phyloP scores from a whole-genome alignment of 2,888 invertebrate genomes.

The Phymatocera aterrima region DNA sequence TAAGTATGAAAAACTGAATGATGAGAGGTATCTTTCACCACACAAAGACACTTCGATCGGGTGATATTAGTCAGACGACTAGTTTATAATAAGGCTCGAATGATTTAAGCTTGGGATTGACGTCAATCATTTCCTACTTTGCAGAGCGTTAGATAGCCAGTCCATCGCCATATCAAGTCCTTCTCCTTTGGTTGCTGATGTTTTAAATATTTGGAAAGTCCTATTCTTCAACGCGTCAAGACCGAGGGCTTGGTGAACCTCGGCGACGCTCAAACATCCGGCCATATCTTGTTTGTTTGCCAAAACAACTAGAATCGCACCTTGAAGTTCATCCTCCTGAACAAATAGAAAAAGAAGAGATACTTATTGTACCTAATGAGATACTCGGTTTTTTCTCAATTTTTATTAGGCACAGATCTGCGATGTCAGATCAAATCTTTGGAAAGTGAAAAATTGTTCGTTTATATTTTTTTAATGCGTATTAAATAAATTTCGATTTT shows the following conservation, averaged over 20 bases:
- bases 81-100: constrained; percentile 58
- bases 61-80: constrained; percentile 66
- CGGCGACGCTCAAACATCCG: constrained; percentile 96
- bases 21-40: constrained; percentile 38
- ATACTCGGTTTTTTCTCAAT: neutral
- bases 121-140: constrained; percentile 86
- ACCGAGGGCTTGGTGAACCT: constrained; percentile 97
- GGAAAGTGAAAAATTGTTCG: neutral
- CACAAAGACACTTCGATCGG: constrained; percentile 51
- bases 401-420: neutral
- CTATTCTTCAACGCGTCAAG: constrained; percentile 96
- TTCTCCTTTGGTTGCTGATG: constrained; percentile 98
- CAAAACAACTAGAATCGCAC: constrained; percentile 95
- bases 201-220: constrained; percentile 99
- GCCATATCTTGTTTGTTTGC: constrained; percentile 99
- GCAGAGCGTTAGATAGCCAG: constrained; percentile 95
- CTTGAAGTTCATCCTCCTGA: constrained; percentile 97
- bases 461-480: neutral
- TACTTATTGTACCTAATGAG: neutral
- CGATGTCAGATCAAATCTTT: neutral
- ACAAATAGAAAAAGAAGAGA: constrained; percentile 44
- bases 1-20: constrained; percentile 41
- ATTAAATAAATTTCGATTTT: neutral
- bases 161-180: constrained; percentile 99
- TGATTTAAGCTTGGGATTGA: constrained; percentile 42